phyloP scores from a whole-genome alignment of 2,797 vertebrate genomes.

The Falco rusticolus region DNA sequence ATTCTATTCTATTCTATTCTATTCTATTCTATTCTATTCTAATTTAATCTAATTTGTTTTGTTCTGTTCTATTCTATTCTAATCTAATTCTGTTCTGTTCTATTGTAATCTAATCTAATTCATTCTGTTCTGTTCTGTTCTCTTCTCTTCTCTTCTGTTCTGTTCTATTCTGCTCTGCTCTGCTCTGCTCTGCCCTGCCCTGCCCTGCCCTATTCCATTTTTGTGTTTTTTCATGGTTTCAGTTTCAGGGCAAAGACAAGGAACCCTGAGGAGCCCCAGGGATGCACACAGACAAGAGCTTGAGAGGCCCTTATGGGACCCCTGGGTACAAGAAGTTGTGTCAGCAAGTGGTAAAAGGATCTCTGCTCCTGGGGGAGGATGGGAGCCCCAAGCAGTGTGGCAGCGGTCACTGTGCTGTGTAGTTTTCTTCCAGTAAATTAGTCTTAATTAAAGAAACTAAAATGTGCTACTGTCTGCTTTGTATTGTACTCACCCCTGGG shows the following conservation, averaged over 20 bases:
- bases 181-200: too few species aligned
- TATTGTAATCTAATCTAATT: too few species aligned
- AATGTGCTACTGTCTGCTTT: not conserved
- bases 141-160: too few species aligned
- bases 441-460: not conserved
- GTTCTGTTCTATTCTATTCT: too few species aligned
- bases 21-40: too few species aligned
- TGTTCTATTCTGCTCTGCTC: too few species aligned
- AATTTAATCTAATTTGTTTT: too few species aligned
- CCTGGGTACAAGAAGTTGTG: not conserved
- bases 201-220: not conserved
- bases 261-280: not conserved
- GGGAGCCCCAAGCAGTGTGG: not conserved
- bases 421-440: not conserved
- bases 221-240: not conserved
- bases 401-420: accelerated
- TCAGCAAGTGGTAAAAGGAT: accelerated
- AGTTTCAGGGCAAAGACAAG: not conserved
- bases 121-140: not conserved
- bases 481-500: not conserved
- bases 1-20: too few species aligned
- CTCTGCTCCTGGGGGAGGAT: not conserved
- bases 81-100: too few species aligned
- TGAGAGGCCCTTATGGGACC: not conserved
- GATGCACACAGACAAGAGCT: too few species aligned